Evolutionary conservation across 2,888 invertebrate species (phyloP), one percentile per base, ranked within the genome.

Genomic region (Drosophila yooni): DNA sequence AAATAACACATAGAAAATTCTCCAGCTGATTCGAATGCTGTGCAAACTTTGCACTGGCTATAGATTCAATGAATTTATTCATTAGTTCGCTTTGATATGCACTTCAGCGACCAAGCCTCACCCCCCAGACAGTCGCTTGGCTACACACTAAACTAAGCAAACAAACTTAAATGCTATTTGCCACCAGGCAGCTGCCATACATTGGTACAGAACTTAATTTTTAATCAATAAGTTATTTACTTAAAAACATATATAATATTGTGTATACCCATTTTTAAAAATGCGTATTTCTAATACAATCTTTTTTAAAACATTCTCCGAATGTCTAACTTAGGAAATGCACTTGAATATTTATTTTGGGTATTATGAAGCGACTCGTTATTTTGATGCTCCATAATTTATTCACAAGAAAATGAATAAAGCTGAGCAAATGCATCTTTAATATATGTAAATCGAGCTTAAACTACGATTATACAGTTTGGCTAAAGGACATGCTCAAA

Each of bases 1-100:
- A 31, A 66, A 65, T 25, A 25, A 46, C 46, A 72, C 70, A 73
- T 69, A 65, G 52, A 58, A 38, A 50, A n/a, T 38, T 51, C 51
- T 51, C 40, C 46, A 58, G 54, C 51, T 54, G 64, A 60, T 76
- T 79, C 84, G 69, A 85, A 87, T 74, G 88, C 82, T 87, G 62
- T 66, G 84, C 73, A 82, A 84, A 89, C 82, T 76, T 79, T 64
- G 64, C 73, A 62, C 82, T 70, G 70, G 73, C 80, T 72, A 82
- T 63, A 65, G 78, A 89, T 82, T 85, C 89, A 89, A 82, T 85
- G 84, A 85, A 89, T 85, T 88, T 85, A 85, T 85, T 85, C 84
- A 85, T 85, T 85, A 89, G 88, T 89, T 89, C 73, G 77, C 84
- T 85, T 85, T 85, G 84, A 85, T 85, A 85, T 85, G 84, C 84